Evolutionary conservation across 2,113 vertebrate species (phyloP).

Genomic region (Podarcis muralis): DNA sequence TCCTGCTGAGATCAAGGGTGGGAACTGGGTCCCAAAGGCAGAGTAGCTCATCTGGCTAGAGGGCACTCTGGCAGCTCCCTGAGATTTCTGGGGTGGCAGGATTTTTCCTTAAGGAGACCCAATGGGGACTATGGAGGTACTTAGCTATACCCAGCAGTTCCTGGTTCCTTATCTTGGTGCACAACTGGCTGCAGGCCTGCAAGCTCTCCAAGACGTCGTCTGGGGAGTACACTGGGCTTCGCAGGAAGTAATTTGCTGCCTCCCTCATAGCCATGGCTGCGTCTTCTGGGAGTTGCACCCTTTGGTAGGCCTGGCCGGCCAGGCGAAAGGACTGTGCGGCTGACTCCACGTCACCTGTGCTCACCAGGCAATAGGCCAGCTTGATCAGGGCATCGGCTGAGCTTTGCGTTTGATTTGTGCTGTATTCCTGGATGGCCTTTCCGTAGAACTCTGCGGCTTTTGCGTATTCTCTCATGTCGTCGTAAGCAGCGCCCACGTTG

Average conservation of each 20-base stretch:
- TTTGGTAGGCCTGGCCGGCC: conserved; percentile 14
- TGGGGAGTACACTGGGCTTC: conserved; percentile 9
- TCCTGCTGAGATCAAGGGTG: not conserved
- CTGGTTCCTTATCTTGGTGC: not conserved
- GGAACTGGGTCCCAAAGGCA: not conserved
- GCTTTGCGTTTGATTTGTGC: not conserved
- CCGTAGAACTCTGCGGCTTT: conserved; percentile 22
- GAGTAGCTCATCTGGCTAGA: not conserved
- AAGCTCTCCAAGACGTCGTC: not conserved
- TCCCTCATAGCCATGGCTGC: conserved; percentile 37
- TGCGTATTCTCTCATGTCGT: conserved; percentile 22
- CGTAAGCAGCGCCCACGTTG: conserved; percentile 11
- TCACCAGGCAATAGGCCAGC: not conserved
- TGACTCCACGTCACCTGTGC: not conserved
- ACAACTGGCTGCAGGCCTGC: not conserved
- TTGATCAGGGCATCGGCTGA: conserved; percentile 12
- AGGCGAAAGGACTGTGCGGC: conserved; percentile 29
- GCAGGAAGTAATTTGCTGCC: not conserved
- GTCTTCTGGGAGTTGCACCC: conserved; percentile 25
- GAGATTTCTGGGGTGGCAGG: not conserved
- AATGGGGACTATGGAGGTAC: not conserved
- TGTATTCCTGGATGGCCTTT: conserved; percentile 17
- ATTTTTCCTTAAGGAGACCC: not conserved
- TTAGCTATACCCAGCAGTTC: conserved; percentile 8
- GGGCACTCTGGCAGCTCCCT: not conserved